A percentile compares a stretch with the other conserved stretches of the same genome.
phyloP scores from a whole-genome alignment of 1,140 invertebrate genomes.

The Cotesia chilonis region DNA sequence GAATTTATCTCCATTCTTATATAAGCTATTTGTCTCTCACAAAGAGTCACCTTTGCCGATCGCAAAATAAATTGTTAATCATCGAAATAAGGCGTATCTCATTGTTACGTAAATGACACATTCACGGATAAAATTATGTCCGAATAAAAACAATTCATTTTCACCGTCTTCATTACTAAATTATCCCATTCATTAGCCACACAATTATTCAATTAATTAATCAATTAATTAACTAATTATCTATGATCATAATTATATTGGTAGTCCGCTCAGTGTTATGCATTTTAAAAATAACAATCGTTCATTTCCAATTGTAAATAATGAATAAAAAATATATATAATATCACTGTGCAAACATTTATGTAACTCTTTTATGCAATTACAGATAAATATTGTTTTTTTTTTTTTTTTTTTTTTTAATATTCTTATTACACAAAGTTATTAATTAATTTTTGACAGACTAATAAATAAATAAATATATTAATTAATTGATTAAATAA shows the following conservation, averaged over 20 bases:
- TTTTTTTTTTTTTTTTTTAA: neutral
- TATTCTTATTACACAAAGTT: neutral
- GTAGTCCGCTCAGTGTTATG: neutral
- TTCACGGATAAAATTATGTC: constrained; percentile 21
- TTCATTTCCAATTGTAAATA: no score
- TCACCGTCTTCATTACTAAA: no score
- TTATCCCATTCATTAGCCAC: neutral
- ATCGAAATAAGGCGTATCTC: constrained; percentile 61
- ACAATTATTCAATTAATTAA: neutral
- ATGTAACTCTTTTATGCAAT: no score
- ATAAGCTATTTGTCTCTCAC: constrained; percentile 63
- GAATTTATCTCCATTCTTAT: constrained; percentile 62
- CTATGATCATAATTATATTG: neutral
- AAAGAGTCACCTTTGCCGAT: constrained; percentile 65
- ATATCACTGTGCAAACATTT: no score
- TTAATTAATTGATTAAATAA: no score
- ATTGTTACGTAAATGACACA: constrained; percentile 58
- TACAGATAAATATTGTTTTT: constrained; percentile 1
- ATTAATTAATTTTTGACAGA: neutral
- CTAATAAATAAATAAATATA: neutral
- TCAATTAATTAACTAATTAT: constrained; percentile 6
- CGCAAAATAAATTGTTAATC: constrained; percentile 66
- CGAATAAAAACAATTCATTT: no score
- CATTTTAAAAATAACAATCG: no score
- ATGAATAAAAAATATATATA: no score